These are phyloP conservation scores for Rhagium mordax DNA, from an alignment of 2,888 invertebrate species.

Conservation along the genomic window DNA sequence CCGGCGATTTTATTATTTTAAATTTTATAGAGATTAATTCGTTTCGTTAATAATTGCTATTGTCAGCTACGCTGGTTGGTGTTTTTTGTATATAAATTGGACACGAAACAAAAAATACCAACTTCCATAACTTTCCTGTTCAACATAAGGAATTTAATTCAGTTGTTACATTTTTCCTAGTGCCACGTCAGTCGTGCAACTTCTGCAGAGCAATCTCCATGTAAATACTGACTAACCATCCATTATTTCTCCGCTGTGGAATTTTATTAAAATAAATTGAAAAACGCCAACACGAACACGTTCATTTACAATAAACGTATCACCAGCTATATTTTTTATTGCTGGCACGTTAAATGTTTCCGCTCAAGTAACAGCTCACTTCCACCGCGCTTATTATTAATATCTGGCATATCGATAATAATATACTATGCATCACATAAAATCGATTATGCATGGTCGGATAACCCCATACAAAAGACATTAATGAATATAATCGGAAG, in stretches of 20 bases:
- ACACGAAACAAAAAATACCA: too few relatives aligned
- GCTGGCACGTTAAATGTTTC: not conserved
- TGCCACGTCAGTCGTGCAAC: too few relatives aligned
- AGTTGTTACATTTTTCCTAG: too few relatives aligned
- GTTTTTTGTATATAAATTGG: not conserved
- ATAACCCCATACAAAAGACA: constrained; percentile 58
- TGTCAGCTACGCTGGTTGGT: not conserved
- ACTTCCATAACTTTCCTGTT: too few relatives aligned
- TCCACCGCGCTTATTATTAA: constrained; percentile 35
- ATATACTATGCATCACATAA: constrained; percentile 51
- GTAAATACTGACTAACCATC: too few relatives aligned
- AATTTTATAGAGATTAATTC: constrained; percentile 19
- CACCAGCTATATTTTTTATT: not conserved
- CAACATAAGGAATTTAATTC: too few relatives aligned
- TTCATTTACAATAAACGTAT: too few relatives aligned
- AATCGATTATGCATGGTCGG: constrained; percentile 58
- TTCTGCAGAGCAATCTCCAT: too few relatives aligned
- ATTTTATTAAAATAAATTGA: too few relatives aligned
- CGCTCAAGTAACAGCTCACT: not conserved
- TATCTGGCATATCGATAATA: constrained; percentile 52
- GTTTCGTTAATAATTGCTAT: constrained; percentile 5
- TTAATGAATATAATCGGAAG: constrained; percentile 62
- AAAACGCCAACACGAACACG: too few relatives aligned
- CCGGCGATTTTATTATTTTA: constrained; percentile 23
- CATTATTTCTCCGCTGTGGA: too few relatives aligned